Evolutionary conservation across 2,888 invertebrate genomes (phyloP), one percentile per base, ranked within the genome.

Genomic region (Unio delphinus): DNA sequence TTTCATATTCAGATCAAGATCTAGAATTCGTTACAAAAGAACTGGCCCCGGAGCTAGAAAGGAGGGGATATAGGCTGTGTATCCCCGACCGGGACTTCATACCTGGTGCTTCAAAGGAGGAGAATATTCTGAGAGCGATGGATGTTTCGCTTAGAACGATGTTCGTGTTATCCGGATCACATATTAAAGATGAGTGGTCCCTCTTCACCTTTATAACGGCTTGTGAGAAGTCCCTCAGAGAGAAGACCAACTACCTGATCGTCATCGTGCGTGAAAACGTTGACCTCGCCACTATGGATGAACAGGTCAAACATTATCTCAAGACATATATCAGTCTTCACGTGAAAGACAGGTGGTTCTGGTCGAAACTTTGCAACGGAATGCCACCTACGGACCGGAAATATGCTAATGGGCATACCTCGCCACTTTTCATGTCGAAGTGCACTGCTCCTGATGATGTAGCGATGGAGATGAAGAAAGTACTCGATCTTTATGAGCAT

Each of bases 51-150:
- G 65, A 65, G 2, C 34, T 80, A n/a, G 79, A 82, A 55, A 45
- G 70, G 15, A 71, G 67, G 18, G 79, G 77, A 0, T 80, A 74
- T 63, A 62, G 26, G 1, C 64, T 76, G 26, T 73, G 73, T 59
- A 68, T 82, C 7, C 73, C 80, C 1, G 82, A 82, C 64, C 67
- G 80, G n/a, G 80, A 82, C 59, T 82, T 82, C 26, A 66, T 78
- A 11, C 77, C 75, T 1, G 82, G 82, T 5, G 78, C 79, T 1
- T 73, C 80, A 4, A 79, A 75, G 28, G 80, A 82, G 30, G 78
- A 81, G 56, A 82, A 82, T 60, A 70, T 81, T 60, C 58, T 81
- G 17, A 72, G 74, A 8, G 78, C 80, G 3, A 72, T 82, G 1
- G 64, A 76, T 7, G 61, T 57, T 20, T 73, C 77, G 59, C 61